Base-by-base conservation (phyloP, 1,140 invertebrate species). In the Potamilus streckersoni region DNA sequence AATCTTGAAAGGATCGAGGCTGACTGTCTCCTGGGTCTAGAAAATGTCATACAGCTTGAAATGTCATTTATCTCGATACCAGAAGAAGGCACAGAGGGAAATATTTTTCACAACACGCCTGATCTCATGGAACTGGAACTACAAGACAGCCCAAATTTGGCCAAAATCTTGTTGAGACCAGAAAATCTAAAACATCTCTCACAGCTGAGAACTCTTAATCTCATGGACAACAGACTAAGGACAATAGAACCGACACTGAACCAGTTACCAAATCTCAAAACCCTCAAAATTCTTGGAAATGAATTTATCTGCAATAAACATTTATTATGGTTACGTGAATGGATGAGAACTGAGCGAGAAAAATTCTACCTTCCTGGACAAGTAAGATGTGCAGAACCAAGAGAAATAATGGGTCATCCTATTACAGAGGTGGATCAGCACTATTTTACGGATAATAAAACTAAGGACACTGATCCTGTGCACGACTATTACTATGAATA, bases 121-220 rank as follows among this genome's bases (percentile, higher is more conserved):
- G 91, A 92, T 82, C 90, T 96, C 38, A 91, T 93, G 82, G 92
- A 90, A 69, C 90, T 96, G 55, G 93, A 95, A 86, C 89, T 96
- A 49, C 93, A 94, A 65, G 91, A 92, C 69, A 96, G 95, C 85
- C 93, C 94, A 0, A 91, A 91, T n/a, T 88, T 96, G 63, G 93
- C 93, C 2, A 88, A 91, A 20, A 92, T 93, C 83, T 90, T 95
- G 60, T 84, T 95, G 55, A 91, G 91, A 58, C 63, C 93, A 93
- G 27, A 93, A 93, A 13, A 93, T 94, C 79, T 82, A 70, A 31
- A 79, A 76, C 71, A 71, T 61, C 56, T 84, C 12, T 69, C 49
- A 38, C 23, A 81, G 16, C 57, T 85, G 15, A 79, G 83, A 57
- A 61, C 84, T 13, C 73, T 74, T 64, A 79, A 91, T 23, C 91